phyloP scores from a whole-genome alignment of 2,113 vertebrate genomes.

The Podocnemis expansa region DNA sequence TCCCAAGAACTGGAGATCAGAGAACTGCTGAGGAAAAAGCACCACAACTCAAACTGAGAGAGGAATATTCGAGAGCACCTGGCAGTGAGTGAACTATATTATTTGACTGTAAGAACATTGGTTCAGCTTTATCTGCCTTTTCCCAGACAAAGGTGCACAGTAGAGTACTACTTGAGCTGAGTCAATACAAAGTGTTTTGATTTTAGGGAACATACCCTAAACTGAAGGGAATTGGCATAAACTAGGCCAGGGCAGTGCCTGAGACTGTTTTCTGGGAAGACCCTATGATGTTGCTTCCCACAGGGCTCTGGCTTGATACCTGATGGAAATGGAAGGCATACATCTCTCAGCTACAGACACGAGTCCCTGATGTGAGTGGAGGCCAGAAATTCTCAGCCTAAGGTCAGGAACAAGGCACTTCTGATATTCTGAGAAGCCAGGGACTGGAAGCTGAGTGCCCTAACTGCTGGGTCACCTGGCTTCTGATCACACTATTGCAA shows the following conservation, averaged over 20 bases:
- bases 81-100: background rate
- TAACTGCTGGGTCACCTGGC: background rate
- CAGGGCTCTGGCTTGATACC: background rate
- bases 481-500: background rate
- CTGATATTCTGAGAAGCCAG: background rate
- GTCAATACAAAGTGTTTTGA: background rate
- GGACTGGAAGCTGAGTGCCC: background rate
- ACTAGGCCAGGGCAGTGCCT: background rate
- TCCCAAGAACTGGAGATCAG: no score
- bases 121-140: background rate
- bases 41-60: background rate
- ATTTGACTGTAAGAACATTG: background rate
- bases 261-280: background rate
- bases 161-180: background rate
- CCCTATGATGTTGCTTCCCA: background rate
- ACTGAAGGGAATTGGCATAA: background rate
- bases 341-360: no score
- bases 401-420: background rate
- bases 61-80: background rate
- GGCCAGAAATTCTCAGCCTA: background rate
- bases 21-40: background rate
- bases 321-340: background rate
- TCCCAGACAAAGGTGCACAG: background rate
- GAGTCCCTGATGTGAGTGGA: background rate
- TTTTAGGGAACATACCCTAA: background rate